These are phyloP conservation scores for Notamacropus eugenii DNA, from an alignment of 2,797 vertebrate species.

Conservation along the genomic window DNA sequence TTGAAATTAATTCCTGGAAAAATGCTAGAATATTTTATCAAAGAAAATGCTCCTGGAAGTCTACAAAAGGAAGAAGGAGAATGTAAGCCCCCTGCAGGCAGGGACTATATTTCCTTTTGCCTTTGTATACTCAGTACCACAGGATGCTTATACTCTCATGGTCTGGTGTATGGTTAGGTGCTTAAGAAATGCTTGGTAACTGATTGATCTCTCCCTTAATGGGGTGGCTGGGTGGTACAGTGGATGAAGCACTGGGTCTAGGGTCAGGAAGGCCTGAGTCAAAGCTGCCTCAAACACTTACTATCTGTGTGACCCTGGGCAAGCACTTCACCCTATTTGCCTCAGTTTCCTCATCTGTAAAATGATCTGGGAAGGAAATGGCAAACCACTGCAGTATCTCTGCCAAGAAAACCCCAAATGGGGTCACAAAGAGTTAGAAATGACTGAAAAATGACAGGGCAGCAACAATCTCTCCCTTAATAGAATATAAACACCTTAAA, in stretches of 20 bases:
- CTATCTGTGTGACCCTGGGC: background rate
- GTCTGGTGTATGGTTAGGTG: background rate
- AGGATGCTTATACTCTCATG: background rate
- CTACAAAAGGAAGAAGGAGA: background rate
- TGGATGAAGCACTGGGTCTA: no score
- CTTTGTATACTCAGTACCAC: background rate
- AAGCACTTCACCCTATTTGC: background rate
- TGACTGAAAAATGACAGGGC: no score
- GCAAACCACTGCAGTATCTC: background rate
- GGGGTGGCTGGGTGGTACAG: background rate
- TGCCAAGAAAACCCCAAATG: background rate
- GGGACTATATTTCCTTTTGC: background rate
- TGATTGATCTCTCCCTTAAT: background rate
- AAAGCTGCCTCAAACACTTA: background rate
- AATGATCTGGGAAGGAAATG: background rate
- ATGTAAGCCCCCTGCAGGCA: background rate
- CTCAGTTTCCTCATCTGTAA: background rate
- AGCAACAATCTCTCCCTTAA: no score
- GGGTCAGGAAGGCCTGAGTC: background rate
- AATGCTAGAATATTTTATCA: background rate
- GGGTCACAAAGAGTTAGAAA: background rate
- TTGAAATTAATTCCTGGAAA: background rate
- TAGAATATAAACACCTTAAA: no score
- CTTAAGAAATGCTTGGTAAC: background rate
- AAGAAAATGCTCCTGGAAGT: background rate